Evolutionary conservation across 53 echinoderm and acorn worm species (phyloP).

Genomic region (Luidia sarsii): DNA sequence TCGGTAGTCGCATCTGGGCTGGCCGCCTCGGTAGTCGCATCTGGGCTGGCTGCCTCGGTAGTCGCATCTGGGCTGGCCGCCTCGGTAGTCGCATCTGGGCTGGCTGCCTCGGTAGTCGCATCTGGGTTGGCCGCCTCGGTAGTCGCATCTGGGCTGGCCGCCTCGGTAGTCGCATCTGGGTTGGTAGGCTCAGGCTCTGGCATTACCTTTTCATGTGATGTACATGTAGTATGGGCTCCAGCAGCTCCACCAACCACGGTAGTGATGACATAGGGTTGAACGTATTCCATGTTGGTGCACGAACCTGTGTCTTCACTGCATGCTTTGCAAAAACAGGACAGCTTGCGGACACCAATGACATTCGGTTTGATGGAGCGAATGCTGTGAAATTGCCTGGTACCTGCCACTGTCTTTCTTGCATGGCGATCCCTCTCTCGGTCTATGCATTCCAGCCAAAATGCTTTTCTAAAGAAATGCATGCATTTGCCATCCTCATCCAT

Average conservation of each 20-base stretch:
- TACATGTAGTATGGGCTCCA: constrained; percentile 6
- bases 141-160: too few species aligned
- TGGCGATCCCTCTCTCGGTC: constrained; percentile 29
- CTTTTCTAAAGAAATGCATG: constrained; percentile 26
- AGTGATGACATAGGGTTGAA: constrained; percentile 20
- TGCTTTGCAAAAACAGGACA: constrained; percentile 60
- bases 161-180: too few species aligned
- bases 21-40: too few species aligned
- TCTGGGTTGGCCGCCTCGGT: too few species aligned
- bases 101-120: too few species aligned
- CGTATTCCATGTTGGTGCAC: not conserved
- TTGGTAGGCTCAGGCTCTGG: constrained; percentile 3
- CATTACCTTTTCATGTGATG: not conserved
- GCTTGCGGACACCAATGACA: constrained; percentile 29
- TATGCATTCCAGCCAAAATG: constrained; percentile 57
- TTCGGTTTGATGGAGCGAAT: constrained; percentile 31
- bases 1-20: not conserved
- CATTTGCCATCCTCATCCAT: constrained; percentile 10
- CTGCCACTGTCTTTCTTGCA: constrained; percentile 45
- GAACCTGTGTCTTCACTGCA: constrained; percentile 16
- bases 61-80: too few species aligned
- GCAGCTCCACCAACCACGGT: not conserved
- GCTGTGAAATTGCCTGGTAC: constrained; percentile 50
- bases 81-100: too few species aligned
- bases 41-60: too few species aligned